These are phyloP conservation scores for Stenotaenia linearis DNA, from an alignment of 2,888 invertebrate genomes.

Conservation along the genomic window DNA sequence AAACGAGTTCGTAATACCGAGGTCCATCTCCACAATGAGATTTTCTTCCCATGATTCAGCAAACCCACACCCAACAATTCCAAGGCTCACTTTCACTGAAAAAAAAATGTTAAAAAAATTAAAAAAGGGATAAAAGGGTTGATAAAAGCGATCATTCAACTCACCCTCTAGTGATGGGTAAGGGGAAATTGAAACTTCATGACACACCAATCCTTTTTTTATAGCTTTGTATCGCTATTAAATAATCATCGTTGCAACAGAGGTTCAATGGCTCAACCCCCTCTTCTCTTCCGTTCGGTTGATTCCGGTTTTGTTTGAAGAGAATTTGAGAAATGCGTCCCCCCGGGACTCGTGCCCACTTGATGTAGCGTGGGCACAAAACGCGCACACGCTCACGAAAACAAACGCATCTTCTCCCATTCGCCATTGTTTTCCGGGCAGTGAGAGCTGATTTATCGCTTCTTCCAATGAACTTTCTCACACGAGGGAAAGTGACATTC, in stretches of 20 bases:
- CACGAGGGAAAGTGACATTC: background rate
- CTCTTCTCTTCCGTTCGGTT: background rate
- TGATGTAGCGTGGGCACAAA: background rate
- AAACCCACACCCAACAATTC: background rate
- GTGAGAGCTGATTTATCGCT: background rate
- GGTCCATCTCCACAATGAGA: background rate
- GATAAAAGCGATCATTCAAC: background rate
- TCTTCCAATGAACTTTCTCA: background rate
- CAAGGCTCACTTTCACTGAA: background rate
- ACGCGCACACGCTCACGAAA: background rate
- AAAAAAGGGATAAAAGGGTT: background rate
- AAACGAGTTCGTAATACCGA: too few relatives aligned
- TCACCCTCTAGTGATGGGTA: background rate
- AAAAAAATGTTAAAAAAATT: background rate
- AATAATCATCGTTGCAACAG: background rate
- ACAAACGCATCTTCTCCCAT: background rate
- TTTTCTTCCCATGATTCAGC: background rate
- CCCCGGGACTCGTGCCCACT: background rate
- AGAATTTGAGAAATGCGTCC: background rate
- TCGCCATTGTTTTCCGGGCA: background rate
- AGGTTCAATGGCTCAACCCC: conserved; percentile 6
- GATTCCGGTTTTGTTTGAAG: background rate
- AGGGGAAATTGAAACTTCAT: background rate
- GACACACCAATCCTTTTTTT: background rate
- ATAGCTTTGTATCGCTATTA: background rate